These are phyloP conservation scores for Gymnoscopelus braueri DNA, from an alignment of 2,797 vertebrate species.

Conservation along the genomic window DNA sequence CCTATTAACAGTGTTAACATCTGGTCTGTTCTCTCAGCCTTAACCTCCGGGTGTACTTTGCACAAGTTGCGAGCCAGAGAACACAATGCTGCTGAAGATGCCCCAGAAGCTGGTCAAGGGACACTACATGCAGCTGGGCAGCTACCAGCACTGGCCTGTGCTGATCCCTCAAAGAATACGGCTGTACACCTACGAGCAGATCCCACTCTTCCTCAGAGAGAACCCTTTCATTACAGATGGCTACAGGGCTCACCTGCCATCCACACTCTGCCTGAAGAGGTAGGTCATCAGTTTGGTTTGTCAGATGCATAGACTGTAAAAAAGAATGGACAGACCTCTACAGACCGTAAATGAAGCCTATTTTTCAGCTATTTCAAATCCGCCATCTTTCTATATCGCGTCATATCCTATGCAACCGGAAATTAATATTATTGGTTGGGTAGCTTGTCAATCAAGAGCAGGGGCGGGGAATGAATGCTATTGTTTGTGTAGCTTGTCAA, in stretches of 20 bases:
- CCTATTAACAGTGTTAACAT: background rate
- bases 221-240: slow-evolving; percentile 99
- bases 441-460: no score
- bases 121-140: slow-evolving; percentile 94
- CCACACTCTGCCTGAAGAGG: slow-evolving; percentile 95
- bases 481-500: no score
- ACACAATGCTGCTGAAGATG: slow-evolving; percentile 81
- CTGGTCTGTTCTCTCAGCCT: slow-evolving; percentile 27
- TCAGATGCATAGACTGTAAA: no score
- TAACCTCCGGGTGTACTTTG: slow-evolving; percentile 3
- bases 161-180: slow-evolving; percentile 92
- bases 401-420: no score
- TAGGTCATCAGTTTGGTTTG: slow-evolving; percentile 51
- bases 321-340: no score
- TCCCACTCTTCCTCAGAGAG: slow-evolving; percentile 93
- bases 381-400: no score
- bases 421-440: no score
- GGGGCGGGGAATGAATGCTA: no score
- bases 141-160: slow-evolving; percentile 95
- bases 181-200: slow-evolving; percentile 95
- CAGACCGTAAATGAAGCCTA: no score
- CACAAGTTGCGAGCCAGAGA: slow-evolving; percentile 1
- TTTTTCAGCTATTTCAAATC: no score
- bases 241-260: slow-evolving; percentile 96
- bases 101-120: slow-evolving; percentile 89